Conservation (phyloP, 2,113 vertebrate genomes). For the Sceloporus tristichus region DNA sequence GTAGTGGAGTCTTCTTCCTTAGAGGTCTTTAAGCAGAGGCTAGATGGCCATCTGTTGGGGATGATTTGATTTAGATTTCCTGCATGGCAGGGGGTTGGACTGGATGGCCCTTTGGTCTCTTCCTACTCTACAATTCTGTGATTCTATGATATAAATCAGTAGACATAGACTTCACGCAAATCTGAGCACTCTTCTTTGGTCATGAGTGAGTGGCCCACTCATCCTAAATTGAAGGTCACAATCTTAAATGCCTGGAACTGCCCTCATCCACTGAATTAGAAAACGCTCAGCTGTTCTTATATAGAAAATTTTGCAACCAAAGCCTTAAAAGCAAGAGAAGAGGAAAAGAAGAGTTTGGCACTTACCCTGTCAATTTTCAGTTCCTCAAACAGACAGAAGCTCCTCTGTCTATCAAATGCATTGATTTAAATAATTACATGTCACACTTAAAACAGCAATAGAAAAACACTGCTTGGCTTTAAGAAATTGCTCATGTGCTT, state of each 20-base stretch:
- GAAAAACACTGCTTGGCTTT: constrained; percentile 34
- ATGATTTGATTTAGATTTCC: too few relatives aligned
- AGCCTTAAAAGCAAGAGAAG: not conserved
- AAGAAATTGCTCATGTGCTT: not conserved
- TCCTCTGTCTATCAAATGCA: constrained; percentile 28
- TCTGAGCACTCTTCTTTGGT: too few relatives aligned
- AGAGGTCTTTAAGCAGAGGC: too few relatives aligned
- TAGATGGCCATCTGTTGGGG: too few relatives aligned
- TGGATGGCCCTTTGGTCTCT: too few relatives aligned
- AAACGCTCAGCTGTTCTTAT: not conserved
- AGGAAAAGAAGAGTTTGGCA: not conserved
- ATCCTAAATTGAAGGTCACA: too few relatives aligned
- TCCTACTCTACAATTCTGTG: too few relatives aligned
- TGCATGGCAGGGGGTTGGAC: too few relatives aligned
- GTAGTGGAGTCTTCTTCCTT: too few relatives aligned
- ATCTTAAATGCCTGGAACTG: not conserved
- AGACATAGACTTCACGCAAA: too few relatives aligned
- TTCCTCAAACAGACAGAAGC: constrained; percentile 26
- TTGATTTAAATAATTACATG: constrained; percentile 45
- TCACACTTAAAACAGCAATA: constrained; percentile 36
- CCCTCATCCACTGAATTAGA: not conserved
- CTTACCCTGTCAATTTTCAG: not conserved
- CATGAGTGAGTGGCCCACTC: too few relatives aligned
- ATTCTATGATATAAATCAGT: too few relatives aligned
- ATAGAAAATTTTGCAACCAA: not conserved